Evolutionary conservation across 2,797 vertebrate genomes (phyloP), one percentile per base, ranked within the genome.

Genomic region (Rousettus madagascariensis): DNA sequence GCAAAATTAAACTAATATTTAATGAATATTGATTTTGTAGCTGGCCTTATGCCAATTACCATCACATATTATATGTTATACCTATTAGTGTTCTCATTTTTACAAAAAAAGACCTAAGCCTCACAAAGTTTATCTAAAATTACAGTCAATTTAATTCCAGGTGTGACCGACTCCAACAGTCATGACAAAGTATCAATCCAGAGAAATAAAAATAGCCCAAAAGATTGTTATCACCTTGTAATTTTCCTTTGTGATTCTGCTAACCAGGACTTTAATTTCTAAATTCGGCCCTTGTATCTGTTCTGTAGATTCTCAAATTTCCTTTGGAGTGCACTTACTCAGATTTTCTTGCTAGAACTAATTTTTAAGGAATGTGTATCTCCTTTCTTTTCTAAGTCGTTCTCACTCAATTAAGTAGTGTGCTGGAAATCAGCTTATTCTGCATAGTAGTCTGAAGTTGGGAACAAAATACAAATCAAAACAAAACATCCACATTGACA

Each of bases 141-240:
- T 82, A 77, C 4, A 71, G 68, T 74, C 17, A 69, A 41, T 46
- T 74, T 91, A 89, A 83, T 89, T 84, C 15, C 8, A 86, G 9
- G 13, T 38, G 20, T 72, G 6, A 86, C 51, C 69, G 30, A 83
- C 46, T 72, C 17, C 24, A 66, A 36, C 22, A 36, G 13, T 53
- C 16, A 55, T n/a, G 16, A 72, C 46, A 89, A 59, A 71, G 5
- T 30, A 59, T n/a, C 13, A 74, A 69, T 26, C 11, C 30, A 83
- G 78, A 86, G 43, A 93, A 95, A 82, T 43, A 82, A 55, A 88
- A 91, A 63, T 93, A 68, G 69, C 59, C 20, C 33, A 82, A 30
- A 63, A 88, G 13, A 85, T 78, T 49, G 53, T 72, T 90, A 41
- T 66, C 7, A 71, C 9, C 24, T 74, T 51, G 1, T 63, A 55